A percentile compares a stretch with the other conserved stretches of the same genome.
Conservation (phyloP, 2,113 vertebrate species). For the Cebidichthys violaceus region DNA sequence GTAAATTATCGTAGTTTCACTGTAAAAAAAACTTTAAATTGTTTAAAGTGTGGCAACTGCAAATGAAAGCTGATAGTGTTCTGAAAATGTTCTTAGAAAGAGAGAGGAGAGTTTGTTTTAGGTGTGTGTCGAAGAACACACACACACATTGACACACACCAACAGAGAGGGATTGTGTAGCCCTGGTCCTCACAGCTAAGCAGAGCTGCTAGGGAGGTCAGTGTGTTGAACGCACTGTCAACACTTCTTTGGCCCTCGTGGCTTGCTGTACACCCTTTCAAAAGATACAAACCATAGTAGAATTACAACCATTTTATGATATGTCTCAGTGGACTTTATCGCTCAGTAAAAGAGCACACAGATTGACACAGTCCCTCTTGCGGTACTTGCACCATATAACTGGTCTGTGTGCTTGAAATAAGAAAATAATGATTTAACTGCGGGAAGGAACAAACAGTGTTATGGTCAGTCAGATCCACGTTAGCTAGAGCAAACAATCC, state of each 20-base stretch:
- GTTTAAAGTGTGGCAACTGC: not conserved
- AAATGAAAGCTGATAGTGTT: slow-evolving; percentile 17
- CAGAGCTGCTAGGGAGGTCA: slow-evolving; percentile 50
- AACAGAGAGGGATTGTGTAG: slow-evolving; percentile 61
- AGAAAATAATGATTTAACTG: not conserved
- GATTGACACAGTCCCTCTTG: not conserved
- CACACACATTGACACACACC: slow-evolving; percentile 13
- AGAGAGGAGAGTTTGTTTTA: not conserved
- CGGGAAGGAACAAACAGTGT: not conserved
- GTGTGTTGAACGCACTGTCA: slow-evolving; percentile 58
- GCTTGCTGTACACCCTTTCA: not conserved
- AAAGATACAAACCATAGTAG: not conserved
- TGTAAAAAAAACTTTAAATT: too few species aligned
- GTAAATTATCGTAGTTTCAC: too few species aligned
- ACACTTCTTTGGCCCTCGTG: not conserved
- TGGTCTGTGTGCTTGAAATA: not conserved
- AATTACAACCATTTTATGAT: not conserved
- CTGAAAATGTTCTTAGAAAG: not conserved
- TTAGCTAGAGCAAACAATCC: not conserved
- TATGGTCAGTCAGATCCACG: not conserved
- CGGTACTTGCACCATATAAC: not conserved
- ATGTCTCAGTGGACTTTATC: slow-evolving; percentile 2
- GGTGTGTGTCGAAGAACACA: not conserved
- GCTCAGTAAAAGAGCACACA: not conserved
- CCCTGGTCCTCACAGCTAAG: slow-evolving; percentile 11